These are phyloP conservation scores for Cotesia glomerata DNA, from an alignment of 1,140 invertebrate genomes.

Conservation along the genomic window DNA sequence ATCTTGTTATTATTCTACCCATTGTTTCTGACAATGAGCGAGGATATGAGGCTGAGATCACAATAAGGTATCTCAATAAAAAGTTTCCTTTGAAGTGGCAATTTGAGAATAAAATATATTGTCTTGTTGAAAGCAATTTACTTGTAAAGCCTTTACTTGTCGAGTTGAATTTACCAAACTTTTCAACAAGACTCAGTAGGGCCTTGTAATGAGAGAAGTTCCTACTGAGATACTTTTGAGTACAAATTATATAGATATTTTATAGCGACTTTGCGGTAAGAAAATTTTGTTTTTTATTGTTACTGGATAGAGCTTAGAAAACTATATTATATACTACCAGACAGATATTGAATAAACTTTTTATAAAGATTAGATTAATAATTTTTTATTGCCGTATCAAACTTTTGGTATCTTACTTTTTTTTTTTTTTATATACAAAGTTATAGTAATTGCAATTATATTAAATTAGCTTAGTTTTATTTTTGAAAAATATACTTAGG, in stretches of 20 bases:
- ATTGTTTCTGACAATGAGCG: not conserved
- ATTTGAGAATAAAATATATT: constrained; percentile 1
- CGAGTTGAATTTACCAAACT: constrained; percentile 24
- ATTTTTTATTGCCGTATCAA: too few relatives aligned
- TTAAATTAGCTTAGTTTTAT: too few relatives aligned
- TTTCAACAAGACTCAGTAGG: constrained; percentile 13
- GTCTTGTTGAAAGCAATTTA: not conserved
- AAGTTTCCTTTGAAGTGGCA: constrained; percentile 17
- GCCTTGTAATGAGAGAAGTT: constrained; percentile 29
- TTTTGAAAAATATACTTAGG: too few relatives aligned
- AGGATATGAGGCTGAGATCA: not conserved
- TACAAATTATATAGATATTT: not conserved
- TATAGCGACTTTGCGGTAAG: constrained; percentile 1
- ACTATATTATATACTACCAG: not conserved
- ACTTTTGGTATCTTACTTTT: too few relatives aligned
- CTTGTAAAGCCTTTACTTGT: constrained; percentile 17
- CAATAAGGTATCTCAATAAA: not conserved
- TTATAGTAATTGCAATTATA: too few relatives aligned
- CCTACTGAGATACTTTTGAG: constrained; percentile 15
- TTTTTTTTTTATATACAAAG: too few relatives aligned
- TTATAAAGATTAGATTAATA: too few relatives aligned
- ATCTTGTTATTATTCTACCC: not conserved
- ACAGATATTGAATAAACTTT: too few relatives aligned
- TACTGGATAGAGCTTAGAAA: not conserved
- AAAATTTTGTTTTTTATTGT: not conserved